Evolutionary conservation across 2,797 vertebrate genomes (phyloP).

Genomic region (Gymnothorax javanicus): DNA sequence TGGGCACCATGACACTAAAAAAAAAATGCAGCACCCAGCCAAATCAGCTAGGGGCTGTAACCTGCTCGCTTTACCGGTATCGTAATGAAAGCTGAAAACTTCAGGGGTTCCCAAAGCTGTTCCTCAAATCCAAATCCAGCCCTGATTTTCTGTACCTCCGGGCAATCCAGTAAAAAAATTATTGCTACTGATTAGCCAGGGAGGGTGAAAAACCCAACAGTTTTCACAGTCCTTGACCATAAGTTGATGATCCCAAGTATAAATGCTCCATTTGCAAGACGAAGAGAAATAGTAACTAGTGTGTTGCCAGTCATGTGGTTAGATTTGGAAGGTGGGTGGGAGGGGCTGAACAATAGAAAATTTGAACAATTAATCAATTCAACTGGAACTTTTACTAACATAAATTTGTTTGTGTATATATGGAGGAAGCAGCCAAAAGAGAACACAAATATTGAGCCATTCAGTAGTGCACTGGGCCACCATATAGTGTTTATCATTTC

Average conservation of each 20-base stretch:
- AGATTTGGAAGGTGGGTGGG: not conserved
- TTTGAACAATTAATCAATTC: not conserved
- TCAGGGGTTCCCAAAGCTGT: too few relatives aligned
- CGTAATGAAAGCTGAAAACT: not conserved
- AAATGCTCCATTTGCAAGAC: not conserved
- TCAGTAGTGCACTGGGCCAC: not conserved
- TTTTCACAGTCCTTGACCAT: too few relatives aligned
- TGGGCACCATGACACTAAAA: not conserved
- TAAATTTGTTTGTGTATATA: not conserved
- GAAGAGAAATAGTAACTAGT: not conserved
- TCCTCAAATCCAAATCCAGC: too few relatives aligned
- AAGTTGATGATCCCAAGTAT: not conserved
- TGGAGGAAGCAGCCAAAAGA: too few relatives aligned
- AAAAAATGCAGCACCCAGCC: not conserved
- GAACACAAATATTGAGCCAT: too few relatives aligned
- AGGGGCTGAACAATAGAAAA: not conserved
- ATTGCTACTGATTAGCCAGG: too few relatives aligned
- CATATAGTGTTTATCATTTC: too few relatives aligned
- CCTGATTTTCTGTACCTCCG: too few relatives aligned
- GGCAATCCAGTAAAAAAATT: too few relatives aligned
- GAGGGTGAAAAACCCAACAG: too few relatives aligned
- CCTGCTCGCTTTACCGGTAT: not conserved
- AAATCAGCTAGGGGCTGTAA: constrained; percentile 2
- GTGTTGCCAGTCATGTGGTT: not conserved
- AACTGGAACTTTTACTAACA: not conserved